These are phyloP conservation scores for Drosophila nr. perissopoda DNA, from an alignment of 2,888 invertebrate genomes.

Conservation along the genomic window DNA sequence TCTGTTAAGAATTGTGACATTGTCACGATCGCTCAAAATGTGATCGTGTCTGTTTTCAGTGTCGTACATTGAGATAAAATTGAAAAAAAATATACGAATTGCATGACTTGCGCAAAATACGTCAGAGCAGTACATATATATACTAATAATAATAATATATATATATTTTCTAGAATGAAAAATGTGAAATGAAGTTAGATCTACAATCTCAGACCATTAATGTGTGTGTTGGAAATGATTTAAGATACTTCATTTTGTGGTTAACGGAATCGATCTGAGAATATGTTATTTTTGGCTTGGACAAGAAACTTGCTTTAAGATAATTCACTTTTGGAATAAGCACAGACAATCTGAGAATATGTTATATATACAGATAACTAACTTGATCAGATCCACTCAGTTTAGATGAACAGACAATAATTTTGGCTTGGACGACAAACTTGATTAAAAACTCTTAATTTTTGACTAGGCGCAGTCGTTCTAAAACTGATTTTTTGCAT, in stretches of 20 bases:
- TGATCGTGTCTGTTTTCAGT: slow-evolving; percentile 58
- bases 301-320: background rate
- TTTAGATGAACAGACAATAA: background rate
- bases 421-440: background rate
- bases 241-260: background rate
- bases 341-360: background rate
- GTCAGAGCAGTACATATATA: background rate
- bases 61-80: slow-evolving; percentile 25
- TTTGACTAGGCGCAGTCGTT: background rate
- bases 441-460: background rate
- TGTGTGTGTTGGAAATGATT: background rate
- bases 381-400: background rate
- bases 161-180: background rate
- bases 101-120: slow-evolving; percentile 41
- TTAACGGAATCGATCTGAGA: background rate
- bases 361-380: background rate
- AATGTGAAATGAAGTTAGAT: background rate
- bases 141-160: background rate
- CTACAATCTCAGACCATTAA: background rate
- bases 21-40: slow-evolving; percentile 61
- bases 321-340: background rate
- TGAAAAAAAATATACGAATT: slow-evolving; percentile 1
- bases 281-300: background rate
- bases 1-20: slow-evolving; percentile 39
- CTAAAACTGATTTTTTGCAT: background rate